Evolutionary conservation across 2,888 invertebrate species (phyloP).

Genomic region (Osedax fenrisi): DNA sequence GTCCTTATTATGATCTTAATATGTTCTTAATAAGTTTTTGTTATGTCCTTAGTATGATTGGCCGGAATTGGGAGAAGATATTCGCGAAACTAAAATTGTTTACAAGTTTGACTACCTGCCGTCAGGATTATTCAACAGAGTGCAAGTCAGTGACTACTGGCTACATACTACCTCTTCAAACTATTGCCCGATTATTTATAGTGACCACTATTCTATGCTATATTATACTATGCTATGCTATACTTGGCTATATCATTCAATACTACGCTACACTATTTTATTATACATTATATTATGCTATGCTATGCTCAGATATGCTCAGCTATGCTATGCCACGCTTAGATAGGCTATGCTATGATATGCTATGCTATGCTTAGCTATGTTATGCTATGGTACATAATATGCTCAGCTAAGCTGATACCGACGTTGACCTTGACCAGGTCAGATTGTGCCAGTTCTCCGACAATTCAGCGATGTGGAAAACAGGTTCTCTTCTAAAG

Average conservation of each 20-base stretch:
- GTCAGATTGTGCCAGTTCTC: constrained; percentile 47
- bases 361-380: too few species aligned
- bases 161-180: neutral
- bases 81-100: constrained; percentile 42
- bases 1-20: constrained; percentile 40
- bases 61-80: constrained; percentile 37
- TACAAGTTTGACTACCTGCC: constrained; percentile 49
- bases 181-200: neutral
- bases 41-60: constrained; percentile 39
- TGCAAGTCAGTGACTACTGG: constrained; percentile 46
- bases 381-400: too few species aligned
- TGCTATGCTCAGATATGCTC: too few species aligned
- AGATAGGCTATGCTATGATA: too few species aligned
- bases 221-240: too few species aligned
- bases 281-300: too few species aligned
- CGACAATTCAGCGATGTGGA: constrained; percentile 47
- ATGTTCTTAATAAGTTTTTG: too few species aligned
- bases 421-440: constrained; percentile 35
- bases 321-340: too few species aligned
- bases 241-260: too few species aligned
- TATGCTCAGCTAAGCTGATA: neutral
- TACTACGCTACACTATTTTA: too few species aligned
- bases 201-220: too few species aligned
- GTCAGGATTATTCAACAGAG: constrained; percentile 49
- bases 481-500: constrained; percentile 47